phyloP scores from a whole-genome alignment of 2,797 vertebrate genomes.

The Acanthopagrus latus region DNA sequence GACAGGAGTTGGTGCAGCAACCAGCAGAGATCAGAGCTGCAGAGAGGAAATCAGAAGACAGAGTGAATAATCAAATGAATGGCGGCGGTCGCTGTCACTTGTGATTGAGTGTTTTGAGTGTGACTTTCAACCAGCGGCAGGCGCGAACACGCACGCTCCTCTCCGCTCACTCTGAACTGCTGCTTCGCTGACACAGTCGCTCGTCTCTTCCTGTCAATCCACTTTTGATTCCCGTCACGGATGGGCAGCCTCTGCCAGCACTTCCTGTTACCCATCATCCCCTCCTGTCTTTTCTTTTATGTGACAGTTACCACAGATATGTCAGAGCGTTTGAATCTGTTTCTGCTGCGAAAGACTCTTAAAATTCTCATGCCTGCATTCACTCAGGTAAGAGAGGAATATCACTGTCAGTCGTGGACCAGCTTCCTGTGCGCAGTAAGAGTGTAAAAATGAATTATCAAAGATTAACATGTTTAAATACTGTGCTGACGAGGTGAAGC shows the following conservation, averaged over 20 bases:
- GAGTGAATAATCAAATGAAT: constrained; percentile 21
- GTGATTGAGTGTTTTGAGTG: neutral
- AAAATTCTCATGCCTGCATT: neutral
- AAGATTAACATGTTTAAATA: neutral
- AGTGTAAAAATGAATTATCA: neutral
- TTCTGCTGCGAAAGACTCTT: neutral
- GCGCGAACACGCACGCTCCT: too few relatives aligned
- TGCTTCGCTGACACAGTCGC: constrained; percentile 2
- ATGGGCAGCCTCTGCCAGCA: constrained; percentile 3
- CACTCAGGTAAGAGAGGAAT: neutral
- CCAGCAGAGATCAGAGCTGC: constrained; percentile 80
- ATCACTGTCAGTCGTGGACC: neutral
- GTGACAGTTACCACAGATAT: constrained; percentile 27
- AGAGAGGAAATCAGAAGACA: constrained; percentile 18
- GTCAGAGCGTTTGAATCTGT: constrained; percentile 6
- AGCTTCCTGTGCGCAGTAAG: neutral
- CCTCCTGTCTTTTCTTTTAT: constrained; percentile 12
- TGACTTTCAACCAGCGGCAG: neutral
- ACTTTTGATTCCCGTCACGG: constrained; percentile 8
- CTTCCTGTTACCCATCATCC: constrained; percentile 33
- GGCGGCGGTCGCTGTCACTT: neutral
- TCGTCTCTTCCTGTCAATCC: constrained; percentile 9
- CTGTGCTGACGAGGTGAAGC: neutral
- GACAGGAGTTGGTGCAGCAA: constrained; percentile 78
- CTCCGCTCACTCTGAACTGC: constrained; percentile 8